A percentile compares a stretch with the other conserved stretches of the same genome.
Conservation (phyloP, 1,140 invertebrate species). For the Pemphigus obesinymphae region DNA sequence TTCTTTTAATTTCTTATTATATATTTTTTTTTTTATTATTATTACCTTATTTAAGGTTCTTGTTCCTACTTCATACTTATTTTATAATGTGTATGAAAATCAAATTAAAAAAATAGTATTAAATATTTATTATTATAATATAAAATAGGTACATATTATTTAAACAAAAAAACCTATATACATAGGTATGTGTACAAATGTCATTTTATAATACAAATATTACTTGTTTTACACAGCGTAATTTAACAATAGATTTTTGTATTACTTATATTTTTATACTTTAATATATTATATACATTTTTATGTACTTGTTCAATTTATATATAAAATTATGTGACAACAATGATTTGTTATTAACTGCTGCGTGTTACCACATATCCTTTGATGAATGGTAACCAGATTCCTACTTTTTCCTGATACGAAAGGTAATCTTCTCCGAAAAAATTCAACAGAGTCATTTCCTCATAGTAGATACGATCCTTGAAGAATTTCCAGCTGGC, state of each 20-base stretch:
- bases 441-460: conserved; percentile 86
- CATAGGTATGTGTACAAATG: not conserved
- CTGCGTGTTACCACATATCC: conserved; percentile 53
- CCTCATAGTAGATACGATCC: conserved; percentile 82
- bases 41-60: not conserved
- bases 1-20: not conserved
- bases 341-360: not conserved
- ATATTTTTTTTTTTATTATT: not conserved
- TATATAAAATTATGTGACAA: not conserved
- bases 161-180: conserved; percentile 1
- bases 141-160: not conserved
- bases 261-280: conserved; percentile 51
- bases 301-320: not conserved
- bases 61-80: conserved; percentile 19
- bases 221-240: not conserved
- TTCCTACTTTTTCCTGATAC: conserved; percentile 82
- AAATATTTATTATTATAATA: not conserved
- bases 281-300: conserved; percentile 19
- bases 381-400: conserved; percentile 87
- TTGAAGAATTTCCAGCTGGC: conserved; percentile 91
- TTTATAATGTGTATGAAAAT: conserved; percentile 16
- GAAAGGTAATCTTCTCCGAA: conserved; percentile 84
- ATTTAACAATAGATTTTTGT: not conserved
- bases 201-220: not conserved
- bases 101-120: not conserved